phyloP scores from a whole-genome alignment of 2,113 vertebrate genomes.

The Pachycephala philippinensis region DNA sequence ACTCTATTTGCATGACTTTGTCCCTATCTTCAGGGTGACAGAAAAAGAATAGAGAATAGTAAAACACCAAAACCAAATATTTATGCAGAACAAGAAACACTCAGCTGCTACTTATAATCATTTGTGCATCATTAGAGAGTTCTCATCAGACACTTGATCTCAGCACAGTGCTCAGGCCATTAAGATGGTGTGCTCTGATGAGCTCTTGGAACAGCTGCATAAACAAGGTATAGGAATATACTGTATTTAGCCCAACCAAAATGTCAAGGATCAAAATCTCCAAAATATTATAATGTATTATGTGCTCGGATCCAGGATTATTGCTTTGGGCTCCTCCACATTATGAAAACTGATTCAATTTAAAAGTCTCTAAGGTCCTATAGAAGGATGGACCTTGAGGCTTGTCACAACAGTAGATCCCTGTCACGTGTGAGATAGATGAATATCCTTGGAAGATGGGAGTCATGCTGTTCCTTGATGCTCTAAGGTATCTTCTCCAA shows the following conservation, averaged over 20 bases:
- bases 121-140: neutral
- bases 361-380: neutral
- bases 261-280: neutral
- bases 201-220: conserved; percentile 9
- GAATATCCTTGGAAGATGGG: neutral
- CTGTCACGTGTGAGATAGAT: neutral
- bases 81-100: neutral
- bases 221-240: neutral
- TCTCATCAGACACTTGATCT: conserved; percentile 20
- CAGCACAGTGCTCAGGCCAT: neutral
- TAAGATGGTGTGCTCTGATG: neutral
- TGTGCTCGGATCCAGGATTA: neutral
- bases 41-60: neutral
- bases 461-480: neutral
- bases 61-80: neutral
- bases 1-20: neutral
- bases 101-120: neutral
- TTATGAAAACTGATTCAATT: neutral
- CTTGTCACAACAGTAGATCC: neutral
- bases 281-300: neutral
- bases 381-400: neutral
- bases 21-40: neutral
- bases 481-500: neutral
- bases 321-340: neutral
- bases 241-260: neutral